Evolutionary conservation across 2,113 vertebrate species (phyloP), one percentile per base, ranked within the genome.

Genomic region (Hyperoodon ampullatus): DNA sequence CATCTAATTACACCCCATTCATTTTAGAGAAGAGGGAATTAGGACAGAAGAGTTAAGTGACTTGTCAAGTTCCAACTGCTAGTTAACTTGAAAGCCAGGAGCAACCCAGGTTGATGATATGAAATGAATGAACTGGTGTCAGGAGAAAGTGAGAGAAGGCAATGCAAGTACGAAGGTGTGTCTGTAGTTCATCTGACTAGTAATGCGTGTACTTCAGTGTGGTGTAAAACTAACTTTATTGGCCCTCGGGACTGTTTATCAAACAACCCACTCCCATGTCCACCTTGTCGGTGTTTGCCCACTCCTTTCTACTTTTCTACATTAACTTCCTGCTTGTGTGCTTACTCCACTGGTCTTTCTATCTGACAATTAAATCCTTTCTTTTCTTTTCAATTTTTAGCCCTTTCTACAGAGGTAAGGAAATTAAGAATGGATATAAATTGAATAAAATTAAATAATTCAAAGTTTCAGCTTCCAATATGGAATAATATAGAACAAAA

Each of bases 221-320:
- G 26, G 26, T 8, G 1, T 2, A 3, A 5, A 8, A 11, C 63
- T 35, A 26, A 3, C 3, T 3, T 2, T n/a, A 5, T 1, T 4
- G 82, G 8, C 1, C 6, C 39, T 61, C n/a, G 1, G 0, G 24
- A 6, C 1, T 39, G 4, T 3, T 19, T 4, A 35, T 13, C 39
- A 30, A 30, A 13, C 9, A 55, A 9, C 23, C 33, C 24, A 1
- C 26, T 21, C 10, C 6, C 9, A 3, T 0, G 39, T 1, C 47
- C 4, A 13, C 8, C 4, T 39, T 8, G n/a, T 53, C 0, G 0
- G 26, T 3, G 0, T 16, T 15, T 2, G 1, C 16, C 4, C 2
- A 0, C 10, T 24, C 26, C 6, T 47, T 10, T 15, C 75, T 8
- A 12, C 30, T 16, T 58, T 9, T 42, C 50, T 8, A 55, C 4